These are phyloP conservation scores for Acipenser transmontanus DNA, from an alignment of 2,797 vertebrate genomes.

Conservation along the genomic window DNA sequence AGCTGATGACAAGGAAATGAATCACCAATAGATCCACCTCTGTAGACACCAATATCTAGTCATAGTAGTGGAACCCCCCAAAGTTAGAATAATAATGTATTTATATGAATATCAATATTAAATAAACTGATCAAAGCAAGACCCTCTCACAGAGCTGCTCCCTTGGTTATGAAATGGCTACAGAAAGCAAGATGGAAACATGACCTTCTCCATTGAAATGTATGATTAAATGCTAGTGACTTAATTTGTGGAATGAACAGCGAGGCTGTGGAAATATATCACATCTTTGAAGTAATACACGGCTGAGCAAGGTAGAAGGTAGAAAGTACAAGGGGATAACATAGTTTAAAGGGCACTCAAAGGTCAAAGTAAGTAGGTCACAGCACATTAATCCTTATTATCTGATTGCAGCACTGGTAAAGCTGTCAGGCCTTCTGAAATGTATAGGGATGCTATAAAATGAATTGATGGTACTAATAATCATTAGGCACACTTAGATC, in stretches of 20 bases:
- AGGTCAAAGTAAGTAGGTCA: slow-evolving; percentile 55
- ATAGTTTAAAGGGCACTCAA: slow-evolving; percentile 41
- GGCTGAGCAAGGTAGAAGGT: slow-evolving; percentile 35
- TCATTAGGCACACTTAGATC: neutral
- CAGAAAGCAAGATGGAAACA: no score
- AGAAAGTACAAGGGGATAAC: slow-evolving; percentile 39
- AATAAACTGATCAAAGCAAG: no score
- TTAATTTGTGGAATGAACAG: neutral
- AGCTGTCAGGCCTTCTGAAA: neutral
- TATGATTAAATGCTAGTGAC: no score
- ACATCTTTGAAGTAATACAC: slow-evolving; percentile 45
- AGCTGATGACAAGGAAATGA: no score
- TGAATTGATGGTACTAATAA: slow-evolving; percentile 2
- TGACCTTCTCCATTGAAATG: no score
- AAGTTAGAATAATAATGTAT: no score
- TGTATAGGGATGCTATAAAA: neutral
- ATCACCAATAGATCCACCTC: no score
- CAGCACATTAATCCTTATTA: slow-evolving; percentile 49
- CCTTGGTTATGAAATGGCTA: no score
- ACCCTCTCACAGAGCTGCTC: no score
- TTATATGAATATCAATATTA: no score
- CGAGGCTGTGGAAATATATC: neutral
- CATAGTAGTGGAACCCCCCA: no score
- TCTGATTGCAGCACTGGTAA: neutral
- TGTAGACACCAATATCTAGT: no score